These are phyloP conservation scores for Agelaius phoeniceus DNA, from an alignment of 2,113 vertebrate genomes.

Conservation along the genomic window DNA sequence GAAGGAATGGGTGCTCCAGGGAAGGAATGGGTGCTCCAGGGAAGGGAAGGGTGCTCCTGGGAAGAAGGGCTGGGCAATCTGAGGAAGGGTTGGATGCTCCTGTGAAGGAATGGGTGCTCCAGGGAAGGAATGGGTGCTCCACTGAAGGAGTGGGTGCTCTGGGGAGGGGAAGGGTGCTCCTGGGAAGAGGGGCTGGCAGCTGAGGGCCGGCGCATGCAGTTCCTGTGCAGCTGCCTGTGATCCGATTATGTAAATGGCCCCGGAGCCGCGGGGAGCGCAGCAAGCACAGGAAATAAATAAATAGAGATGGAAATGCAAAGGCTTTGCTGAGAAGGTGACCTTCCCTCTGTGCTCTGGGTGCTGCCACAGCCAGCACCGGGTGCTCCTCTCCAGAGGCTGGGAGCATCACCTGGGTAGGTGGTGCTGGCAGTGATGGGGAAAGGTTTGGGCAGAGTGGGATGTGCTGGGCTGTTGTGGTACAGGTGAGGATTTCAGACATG, in stretches of 20 bases:
- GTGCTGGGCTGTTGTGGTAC: accelerated
- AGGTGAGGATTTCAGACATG: neutral
- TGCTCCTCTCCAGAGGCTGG: accelerated
- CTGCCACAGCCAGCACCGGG: accelerated
- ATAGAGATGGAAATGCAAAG: neutral
- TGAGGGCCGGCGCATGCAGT: accelerated
- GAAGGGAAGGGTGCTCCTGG: too few relatives aligned
- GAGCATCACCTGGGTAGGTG: neutral
- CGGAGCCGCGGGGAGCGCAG: neutral
- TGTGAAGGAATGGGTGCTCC: too few relatives aligned
- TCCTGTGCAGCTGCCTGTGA: neutral
- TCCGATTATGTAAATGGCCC: constrained; percentile 35
- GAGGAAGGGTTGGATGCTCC: too few relatives aligned
- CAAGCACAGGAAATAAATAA: neutral
- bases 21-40: neutral
- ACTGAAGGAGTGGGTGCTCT: neutral
- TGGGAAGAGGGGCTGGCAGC: neutral
- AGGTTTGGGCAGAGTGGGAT: accelerated
- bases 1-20: neutral
- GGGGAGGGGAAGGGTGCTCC: neutral
- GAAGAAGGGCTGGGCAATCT: too few relatives aligned
- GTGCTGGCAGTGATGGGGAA: neutral
- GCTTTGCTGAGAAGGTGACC: neutral
- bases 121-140: neutral
- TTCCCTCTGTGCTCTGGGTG: neutral